phyloP scores from a whole-genome alignment of 2,113 vertebrate species.

The Manacus vitellinus region DNA sequence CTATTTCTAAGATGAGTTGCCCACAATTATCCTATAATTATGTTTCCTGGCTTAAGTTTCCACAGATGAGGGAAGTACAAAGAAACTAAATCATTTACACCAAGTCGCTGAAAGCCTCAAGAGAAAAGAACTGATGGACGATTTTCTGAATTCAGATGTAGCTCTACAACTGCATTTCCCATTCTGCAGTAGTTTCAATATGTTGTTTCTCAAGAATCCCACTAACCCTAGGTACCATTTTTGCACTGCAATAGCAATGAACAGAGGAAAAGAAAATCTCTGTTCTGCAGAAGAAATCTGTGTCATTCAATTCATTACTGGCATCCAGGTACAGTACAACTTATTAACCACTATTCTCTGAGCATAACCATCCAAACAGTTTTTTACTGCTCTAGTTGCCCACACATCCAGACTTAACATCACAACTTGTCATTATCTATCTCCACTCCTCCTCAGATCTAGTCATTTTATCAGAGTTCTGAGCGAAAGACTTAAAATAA shows the following conservation, averaged over 20 bases:
- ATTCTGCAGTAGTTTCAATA: neutral
- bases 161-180: neutral
- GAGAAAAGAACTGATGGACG: neutral
- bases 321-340: neutral
- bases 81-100: neutral
- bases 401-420: neutral
- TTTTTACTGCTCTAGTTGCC: neutral
- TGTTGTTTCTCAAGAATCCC: neutral
- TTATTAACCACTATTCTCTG: neutral
- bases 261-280: neutral
- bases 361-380: rapidly evolving
- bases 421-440: neutral
- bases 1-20: neutral
- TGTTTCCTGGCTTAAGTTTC: neutral
- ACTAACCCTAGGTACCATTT: neutral
- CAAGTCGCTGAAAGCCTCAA: neutral
- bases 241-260: neutral
- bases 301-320: neutral
- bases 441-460: neutral
- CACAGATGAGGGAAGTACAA: neutral
- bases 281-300: neutral
- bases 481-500: neutral
- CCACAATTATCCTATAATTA: neutral
- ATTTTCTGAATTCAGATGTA: neutral
- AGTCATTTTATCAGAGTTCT: neutral